Evolutionary conservation across 2,113 vertebrate genomes (phyloP), one percentile per base, ranked within the genome.

Genomic region (Pseudorasbora parva): DNA sequence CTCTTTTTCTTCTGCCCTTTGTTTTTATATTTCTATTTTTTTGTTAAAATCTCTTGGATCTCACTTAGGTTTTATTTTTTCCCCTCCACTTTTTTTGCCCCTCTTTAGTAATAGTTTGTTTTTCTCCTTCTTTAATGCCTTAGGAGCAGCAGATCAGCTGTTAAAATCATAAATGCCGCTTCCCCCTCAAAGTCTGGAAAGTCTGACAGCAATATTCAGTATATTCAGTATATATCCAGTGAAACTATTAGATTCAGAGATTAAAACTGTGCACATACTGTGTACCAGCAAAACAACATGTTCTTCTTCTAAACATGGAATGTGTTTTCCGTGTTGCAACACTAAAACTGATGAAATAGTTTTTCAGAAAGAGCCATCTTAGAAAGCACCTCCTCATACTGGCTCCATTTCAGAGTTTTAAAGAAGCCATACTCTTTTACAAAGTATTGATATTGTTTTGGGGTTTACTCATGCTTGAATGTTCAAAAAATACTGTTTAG

Each of bases 1-100:
- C 85, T n/a, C 41, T 68, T 62, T 82, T 49, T n/a, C 82, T 79
- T 78, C 41, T 87, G 27, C 47, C 82, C 73, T 82, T 89, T 90
- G 88, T 88, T 73, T 57, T 56, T 90, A 83, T 85, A 49, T 90
- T 87, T 80, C 83, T 60, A 78, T 57, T 14, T 81, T 87, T 59
- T 12, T 33, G 0, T 5, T 7, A 57, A 54, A 54, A 82, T 81
- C 23, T 25, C 17, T 60, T 69, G 83, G 77, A 66, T 86, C 87
- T 73, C 72, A 10, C 78, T 84, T 84, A 81, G 49, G 59, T 87
- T 75, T 33, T 21, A 25, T 76, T 72, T 85, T 49, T 47, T 21
- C 14, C 54, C 33, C 59, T 82, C 66, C 64, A 11, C 8, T 7
- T 78, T 25, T n/a, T 37, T 27, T 27, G 33, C 66, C 66, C 12